phyloP scores from a whole-genome alignment of 2,888 invertebrate genomes.

The Mystacides longicornis region DNA sequence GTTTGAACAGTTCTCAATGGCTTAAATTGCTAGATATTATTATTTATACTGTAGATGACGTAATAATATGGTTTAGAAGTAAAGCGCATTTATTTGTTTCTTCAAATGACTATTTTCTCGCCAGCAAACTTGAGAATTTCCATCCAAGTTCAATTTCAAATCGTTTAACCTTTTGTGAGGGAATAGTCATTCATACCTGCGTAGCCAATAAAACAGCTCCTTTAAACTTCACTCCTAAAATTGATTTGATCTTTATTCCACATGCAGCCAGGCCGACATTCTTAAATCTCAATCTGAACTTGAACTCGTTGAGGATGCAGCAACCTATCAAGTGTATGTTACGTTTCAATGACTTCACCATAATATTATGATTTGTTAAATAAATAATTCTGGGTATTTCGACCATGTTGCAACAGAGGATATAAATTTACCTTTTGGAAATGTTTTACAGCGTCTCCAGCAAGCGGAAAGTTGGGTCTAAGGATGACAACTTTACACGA shows the following conservation, averaged over 20 bases:
- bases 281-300: conserved; percentile 94
- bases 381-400: conserved; percentile 1
- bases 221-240: not conserved
- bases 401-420: not conserved
- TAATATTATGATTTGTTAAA: not conserved
- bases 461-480: conserved; percentile 74
- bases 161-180: too few relatives aligned
- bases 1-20: too few relatives aligned
- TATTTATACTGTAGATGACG: not conserved
- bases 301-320: conserved; percentile 84
- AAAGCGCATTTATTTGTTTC: conserved; percentile 21
- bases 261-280: conserved; percentile 96
- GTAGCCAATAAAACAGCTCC: too few relatives aligned
- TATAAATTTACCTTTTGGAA: not conserved
- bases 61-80: not conserved
- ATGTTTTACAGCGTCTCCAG: conserved; percentile 62
- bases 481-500: conserved; percentile 91
- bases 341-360: not conserved
- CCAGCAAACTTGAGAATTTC: conserved; percentile 9
- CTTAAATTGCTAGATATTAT: not conserved
- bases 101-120: conserved; percentile 20
- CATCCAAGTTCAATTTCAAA: too few relatives aligned
- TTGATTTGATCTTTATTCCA: too few relatives aligned
- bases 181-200: too few relatives aligned
- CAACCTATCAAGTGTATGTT: conserved; percentile 85